Percentiles rank a stretch among this genome's conserved stretches.
phyloP scores from a whole-genome alignment of 2,113 vertebrate genomes.

The Scomber japonicus region DNA sequence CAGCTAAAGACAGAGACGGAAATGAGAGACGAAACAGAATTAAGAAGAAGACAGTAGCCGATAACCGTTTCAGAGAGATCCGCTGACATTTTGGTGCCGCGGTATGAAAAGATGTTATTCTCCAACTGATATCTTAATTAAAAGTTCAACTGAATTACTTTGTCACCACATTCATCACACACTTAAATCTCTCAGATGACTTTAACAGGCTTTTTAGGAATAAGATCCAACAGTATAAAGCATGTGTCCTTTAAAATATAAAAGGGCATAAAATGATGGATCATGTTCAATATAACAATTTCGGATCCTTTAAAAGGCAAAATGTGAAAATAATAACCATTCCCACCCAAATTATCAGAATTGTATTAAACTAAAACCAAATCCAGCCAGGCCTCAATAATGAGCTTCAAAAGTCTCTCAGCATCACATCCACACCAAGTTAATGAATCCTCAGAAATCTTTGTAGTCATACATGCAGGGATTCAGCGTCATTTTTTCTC shows the following conservation, averaged over 20 bases:
- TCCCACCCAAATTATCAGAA: not conserved
- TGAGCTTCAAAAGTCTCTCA: constrained; percentile 14
- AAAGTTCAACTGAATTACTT: not conserved
- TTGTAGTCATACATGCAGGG: constrained; percentile 2
- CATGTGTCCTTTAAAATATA: not conserved
- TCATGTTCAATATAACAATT: constrained; percentile 29
- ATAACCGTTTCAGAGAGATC: not conserved
- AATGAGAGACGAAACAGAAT: constrained; percentile 18
- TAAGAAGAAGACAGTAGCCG: not conserved
- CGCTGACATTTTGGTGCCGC: not conserved
- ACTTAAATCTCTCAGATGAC: not conserved
- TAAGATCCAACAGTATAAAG: not conserved
- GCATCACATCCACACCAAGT: constrained; percentile 7
- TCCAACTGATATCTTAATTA: not conserved
- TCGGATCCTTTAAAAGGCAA: not conserved
- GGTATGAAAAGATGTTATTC: not conserved
- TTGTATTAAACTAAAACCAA: not conserved
- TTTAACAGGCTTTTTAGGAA: constrained; percentile 8
- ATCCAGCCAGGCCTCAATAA: constrained; percentile 9
- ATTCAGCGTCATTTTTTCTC: constrained; percentile 12
- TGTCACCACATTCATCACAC: not conserved
- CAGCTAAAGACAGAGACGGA: constrained; percentile 14
- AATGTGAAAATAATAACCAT: constrained; percentile 6
- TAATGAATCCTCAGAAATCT: constrained; percentile 34
- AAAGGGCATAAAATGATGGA: constrained; percentile 26